A percentile compares a stretch with the other conserved stretches of the same genome.
These are phyloP conservation scores for Girardinichthys multiradiatus DNA, from an alignment of 2,113 vertebrate genomes.

Conservation along the genomic window DNA sequence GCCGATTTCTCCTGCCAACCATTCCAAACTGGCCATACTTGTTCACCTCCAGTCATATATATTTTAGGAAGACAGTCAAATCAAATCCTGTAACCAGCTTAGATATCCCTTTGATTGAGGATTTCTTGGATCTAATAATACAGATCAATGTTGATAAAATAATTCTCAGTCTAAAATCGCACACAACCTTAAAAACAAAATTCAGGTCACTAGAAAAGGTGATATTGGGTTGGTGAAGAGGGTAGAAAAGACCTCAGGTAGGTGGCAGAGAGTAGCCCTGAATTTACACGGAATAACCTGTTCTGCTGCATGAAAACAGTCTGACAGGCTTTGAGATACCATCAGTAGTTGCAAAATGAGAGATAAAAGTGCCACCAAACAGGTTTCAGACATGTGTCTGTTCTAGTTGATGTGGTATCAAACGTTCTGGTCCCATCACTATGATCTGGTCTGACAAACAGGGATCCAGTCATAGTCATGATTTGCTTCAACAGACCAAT, in stretches of 20 bases:
- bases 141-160: no score
- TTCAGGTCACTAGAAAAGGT: no score
- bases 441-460: neutral
- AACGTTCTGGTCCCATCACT: neutral
- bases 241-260: neutral
- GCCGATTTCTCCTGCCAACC: no score
- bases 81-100: no score
- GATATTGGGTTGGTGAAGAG: neutral
- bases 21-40: no score
- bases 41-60: no score
- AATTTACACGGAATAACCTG: neutral
- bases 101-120: no score
- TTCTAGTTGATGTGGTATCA: neutral
- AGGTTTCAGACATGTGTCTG: neutral
- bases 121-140: no score
- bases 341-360: neutral
- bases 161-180: neutral
- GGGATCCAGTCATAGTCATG: neutral
- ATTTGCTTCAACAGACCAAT: neutral
- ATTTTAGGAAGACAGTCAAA: no score
- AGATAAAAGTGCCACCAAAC: neutral
- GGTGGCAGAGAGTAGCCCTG: neutral
- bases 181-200: neutral
- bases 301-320: neutral
- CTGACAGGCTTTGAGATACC: neutral